phyloP scores from a whole-genome alignment of 2,113 vertebrate genomes.

The Anas platyrhynchos region DNA sequence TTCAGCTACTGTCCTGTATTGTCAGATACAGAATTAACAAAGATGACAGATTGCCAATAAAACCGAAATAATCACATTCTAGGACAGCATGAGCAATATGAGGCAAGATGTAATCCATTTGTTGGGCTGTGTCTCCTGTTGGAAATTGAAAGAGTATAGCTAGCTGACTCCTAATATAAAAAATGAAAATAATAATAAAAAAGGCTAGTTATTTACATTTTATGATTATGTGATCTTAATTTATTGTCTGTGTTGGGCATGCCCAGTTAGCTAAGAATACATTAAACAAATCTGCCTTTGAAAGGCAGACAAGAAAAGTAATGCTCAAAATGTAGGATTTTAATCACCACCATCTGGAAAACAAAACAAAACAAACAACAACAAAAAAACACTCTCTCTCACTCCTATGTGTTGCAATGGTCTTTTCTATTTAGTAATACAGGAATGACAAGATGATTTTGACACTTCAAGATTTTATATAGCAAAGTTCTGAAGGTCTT shows the following conservation, averaged over 20 bases:
- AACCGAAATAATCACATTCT: background rate
- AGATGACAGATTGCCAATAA: conserved; percentile 13
- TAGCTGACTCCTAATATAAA: background rate
- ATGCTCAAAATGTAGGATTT: background rate
- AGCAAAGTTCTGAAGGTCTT: background rate
- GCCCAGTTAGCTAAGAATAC: background rate
- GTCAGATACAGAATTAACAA: background rate
- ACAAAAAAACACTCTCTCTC: background rate
- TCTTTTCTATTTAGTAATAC: background rate
- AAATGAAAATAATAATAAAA: background rate
- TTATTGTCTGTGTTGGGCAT: background rate
- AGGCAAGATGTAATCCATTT: background rate
- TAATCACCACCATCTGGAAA: background rate
- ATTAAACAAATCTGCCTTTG: background rate
- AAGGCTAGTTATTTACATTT: background rate
- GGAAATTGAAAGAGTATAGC: background rate
- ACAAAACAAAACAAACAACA: background rate
- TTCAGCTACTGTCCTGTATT: background rate
- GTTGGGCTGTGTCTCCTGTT: background rate
- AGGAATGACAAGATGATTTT: background rate
- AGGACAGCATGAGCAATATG: background rate
- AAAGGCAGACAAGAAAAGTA: background rate
- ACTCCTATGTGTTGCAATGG: background rate
- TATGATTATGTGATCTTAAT: background rate
- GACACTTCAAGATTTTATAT: background rate